A percentile compares a stretch with the other conserved stretches of the same genome.
Evolutionary conservation across 2,797 vertebrate species (phyloP).

Genomic region (Sebastes nivosus): DNA sequence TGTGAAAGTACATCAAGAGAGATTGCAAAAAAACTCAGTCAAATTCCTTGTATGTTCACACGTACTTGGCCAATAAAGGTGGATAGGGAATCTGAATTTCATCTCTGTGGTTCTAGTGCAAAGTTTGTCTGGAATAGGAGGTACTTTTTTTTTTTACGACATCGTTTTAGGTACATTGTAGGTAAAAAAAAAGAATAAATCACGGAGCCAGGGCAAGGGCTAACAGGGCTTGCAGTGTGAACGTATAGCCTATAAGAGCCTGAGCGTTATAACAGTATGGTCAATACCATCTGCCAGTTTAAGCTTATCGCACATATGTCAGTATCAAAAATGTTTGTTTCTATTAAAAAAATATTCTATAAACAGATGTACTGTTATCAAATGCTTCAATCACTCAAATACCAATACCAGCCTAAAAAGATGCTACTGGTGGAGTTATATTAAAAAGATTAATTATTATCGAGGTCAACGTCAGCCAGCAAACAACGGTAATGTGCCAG

Average conservation of each 20-base stretch:
- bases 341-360: neutral
- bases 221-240: neutral
- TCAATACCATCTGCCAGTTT: neutral
- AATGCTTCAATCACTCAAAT: neutral
- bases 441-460: neutral
- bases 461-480: neutral
- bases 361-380: neutral
- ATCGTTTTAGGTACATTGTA: too few relatives aligned
- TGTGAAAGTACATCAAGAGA: too few relatives aligned
- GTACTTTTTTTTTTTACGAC: too few relatives aligned
- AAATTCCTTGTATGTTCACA: too few relatives aligned
- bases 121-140: neutral
- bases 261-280: neutral
- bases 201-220: too few relatives aligned
- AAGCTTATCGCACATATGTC: neutral
- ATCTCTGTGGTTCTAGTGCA: neutral
- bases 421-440: neutral
- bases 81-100: neutral
- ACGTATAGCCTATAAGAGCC: neutral
- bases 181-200: too few relatives aligned
- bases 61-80: too few relatives aligned
- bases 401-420: neutral
- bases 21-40: too few relatives aligned
- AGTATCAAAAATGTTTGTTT: neutral
- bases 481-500: neutral